Conservation (phyloP, 2,888 invertebrate genomes). For the Caenorhabditis parvicauda region DNA sequence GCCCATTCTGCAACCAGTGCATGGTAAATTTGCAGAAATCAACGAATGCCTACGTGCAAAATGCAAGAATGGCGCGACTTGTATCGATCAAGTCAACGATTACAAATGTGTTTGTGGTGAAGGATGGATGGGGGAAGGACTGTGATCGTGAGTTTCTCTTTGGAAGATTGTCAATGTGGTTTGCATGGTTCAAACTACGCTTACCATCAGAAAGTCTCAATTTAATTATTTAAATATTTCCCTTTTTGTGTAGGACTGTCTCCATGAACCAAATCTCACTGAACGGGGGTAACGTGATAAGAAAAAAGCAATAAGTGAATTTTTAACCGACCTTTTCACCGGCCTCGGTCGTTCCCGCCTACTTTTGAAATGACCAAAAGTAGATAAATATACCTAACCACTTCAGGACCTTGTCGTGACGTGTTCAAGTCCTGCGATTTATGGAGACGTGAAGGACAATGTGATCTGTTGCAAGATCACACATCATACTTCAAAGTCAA, state of each 20-base stretch:
- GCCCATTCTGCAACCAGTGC: neutral
- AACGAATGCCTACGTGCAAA: conserved; percentile 37
- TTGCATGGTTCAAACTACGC: too few relatives aligned
- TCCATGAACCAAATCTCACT: too few relatives aligned
- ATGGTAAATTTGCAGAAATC: conserved; percentile 32
- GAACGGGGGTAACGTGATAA: too few relatives aligned
- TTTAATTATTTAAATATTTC: too few relatives aligned
- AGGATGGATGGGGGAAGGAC: conserved; percentile 45
- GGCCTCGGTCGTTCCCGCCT: neutral
- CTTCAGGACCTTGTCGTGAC: conserved; percentile 42
- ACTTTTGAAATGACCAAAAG: too few relatives aligned
- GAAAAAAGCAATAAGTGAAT: too few relatives aligned
- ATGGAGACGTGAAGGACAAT: conserved; percentile 48
- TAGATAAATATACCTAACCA: neutral
- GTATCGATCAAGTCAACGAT: conserved; percentile 39
- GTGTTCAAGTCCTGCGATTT: conserved; percentile 39
- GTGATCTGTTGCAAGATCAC: conserved; percentile 28
- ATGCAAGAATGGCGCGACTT: conserved; percentile 35
- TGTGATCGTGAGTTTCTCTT: conserved; percentile 27
- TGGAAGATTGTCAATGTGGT: too few relatives aligned
- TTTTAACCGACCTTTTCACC: too few relatives aligned
- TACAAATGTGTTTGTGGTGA: conserved; percentile 34
- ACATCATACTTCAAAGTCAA: conserved; percentile 46
- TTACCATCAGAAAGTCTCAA: too few relatives aligned
- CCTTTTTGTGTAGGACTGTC: too few relatives aligned